These are phyloP conservation scores for Taenioides sp. DNA, from an alignment of 2,797 vertebrate species.

Conservation along the genomic window DNA sequence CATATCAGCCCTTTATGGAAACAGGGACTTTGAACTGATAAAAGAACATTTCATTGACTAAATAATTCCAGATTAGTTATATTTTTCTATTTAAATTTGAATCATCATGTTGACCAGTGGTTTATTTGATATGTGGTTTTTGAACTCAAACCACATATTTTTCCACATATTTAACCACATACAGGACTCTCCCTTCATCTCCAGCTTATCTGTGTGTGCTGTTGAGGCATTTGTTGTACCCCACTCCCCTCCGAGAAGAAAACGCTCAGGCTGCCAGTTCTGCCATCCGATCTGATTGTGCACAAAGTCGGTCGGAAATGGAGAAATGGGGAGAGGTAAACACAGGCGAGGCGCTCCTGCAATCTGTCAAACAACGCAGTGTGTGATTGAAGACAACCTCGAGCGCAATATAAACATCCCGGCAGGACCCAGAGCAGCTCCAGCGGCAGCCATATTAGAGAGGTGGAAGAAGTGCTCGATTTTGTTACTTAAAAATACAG, in stretches of 20 bases:
- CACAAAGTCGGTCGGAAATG: slow-evolving; percentile 75
- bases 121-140: background rate
- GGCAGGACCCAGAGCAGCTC: slow-evolving; percentile 60
- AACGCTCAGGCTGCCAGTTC: slow-evolving; percentile 26
- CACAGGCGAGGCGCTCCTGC: slow-evolving; percentile 75
- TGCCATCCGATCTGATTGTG: slow-evolving; percentile 68
- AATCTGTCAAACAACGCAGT: slow-evolving; percentile 80
- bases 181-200: background rate
- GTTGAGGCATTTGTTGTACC: slow-evolving; percentile 5
- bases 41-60: no score
- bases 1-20: no score
- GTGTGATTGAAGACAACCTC: slow-evolving; percentile 82
- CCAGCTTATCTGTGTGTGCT: background rate
- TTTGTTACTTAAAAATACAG: no score
- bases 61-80: no score
- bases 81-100: background rate
- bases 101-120: background rate
- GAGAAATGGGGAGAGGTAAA: slow-evolving; percentile 79
- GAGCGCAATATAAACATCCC: slow-evolving; percentile 78
- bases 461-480: no score
- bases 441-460: slow-evolving; percentile 12
- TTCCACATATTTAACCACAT: background rate
- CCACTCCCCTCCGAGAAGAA: slow-evolving; percentile 17
- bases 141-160: background rate
- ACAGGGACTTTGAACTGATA: no score